Base-by-base conservation (phyloP, 2,797 vertebrate genomes). In the Acestrorhynchus altus region DNA sequence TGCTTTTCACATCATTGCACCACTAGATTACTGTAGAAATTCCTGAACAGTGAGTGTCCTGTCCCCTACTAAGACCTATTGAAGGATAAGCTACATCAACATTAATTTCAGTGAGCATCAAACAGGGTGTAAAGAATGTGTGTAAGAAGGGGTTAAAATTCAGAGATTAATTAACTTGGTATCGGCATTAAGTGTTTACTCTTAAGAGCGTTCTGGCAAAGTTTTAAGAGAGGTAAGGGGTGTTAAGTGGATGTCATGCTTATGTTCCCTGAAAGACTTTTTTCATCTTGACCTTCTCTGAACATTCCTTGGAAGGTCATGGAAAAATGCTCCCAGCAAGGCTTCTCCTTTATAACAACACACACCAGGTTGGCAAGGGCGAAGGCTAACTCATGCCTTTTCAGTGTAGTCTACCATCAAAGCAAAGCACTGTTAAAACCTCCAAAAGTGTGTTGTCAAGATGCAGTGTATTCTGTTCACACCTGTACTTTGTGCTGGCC, bases 11-110 rank as follows among this genome's bases (percentile, higher is more conserved):
- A 68, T 35, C 66, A 54, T 74, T 54, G 51, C 71, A 78, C 20
- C 63, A 26, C 74, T 42, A 35, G 54, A 35, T 63, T 82, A 78
- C 59, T 83, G 74, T 78, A 77, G 71, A 57, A 75, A 81, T 81
- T 82, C 80, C 82, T 79, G 60, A 66, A 80, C 74, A 79, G 77
- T 72, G 8, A 68, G 82, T 4, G 42, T 56, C 49, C 47, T 63
- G 9, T 26, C 46, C 60, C 42, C 49, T 56, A 22, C 24, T 61
- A 24, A 52, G 15, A n/a, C 26, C 46, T 74, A 40, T 69, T 57
- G 52, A 22, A 42, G 16, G 35, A 51, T 73, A 72, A 74, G 49
- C 57, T 44, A 59, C n/a, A 57, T 51, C 24, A n/a, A 78, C 64
- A 44, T 64, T 35, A 16, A 54, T 44, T 81, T 80, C 61, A 46